A percentile compares a stretch with the other conserved stretches of the same genome.
phyloP scores from a whole-genome alignment of 1,140 invertebrate genomes.

The Zophobas atratus region DNA sequence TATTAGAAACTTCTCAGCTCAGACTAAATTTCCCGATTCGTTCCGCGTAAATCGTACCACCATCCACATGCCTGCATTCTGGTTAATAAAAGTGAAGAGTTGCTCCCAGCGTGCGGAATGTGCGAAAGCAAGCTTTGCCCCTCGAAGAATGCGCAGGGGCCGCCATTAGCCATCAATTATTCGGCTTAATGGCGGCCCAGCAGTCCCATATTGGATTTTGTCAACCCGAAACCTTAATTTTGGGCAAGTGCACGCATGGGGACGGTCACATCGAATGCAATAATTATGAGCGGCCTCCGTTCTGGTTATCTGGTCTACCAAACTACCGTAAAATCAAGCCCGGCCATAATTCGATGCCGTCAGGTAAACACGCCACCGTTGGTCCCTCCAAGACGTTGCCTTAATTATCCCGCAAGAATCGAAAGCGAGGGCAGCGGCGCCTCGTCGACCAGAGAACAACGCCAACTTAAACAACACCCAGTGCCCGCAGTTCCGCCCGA shows the following conservation, averaged over 20 bases:
- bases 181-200: constrained; percentile 34
- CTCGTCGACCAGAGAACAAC: too few relatives aligned
- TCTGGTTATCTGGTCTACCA: constrained; percentile 48
- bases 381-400: constrained; percentile 14
- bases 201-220: constrained; percentile 44
- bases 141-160: neutral
- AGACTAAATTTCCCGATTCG: too few relatives aligned
- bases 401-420: constrained; percentile 38
- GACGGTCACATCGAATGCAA: constrained; percentile 48
- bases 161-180: constrained; percentile 43
- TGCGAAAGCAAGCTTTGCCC: neutral
- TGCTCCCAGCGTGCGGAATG: neutral
- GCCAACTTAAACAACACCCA: too few relatives aligned
- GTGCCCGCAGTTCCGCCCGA: too few relatives aligned
- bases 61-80: too few relatives aligned
- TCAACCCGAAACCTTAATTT: constrained; percentile 43
- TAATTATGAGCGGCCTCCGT: constrained; percentile 50
- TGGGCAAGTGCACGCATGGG: constrained; percentile 51
- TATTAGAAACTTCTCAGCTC: too few relatives aligned
- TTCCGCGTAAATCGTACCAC: neutral
- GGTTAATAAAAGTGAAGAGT: neutral
- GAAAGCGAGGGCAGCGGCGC: constrained; percentile 31
- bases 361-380: constrained; percentile 51
- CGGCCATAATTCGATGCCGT: constrained; percentile 36
- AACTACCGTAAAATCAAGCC: constrained; percentile 54